phyloP scores from a whole-genome alignment of 2,113 vertebrate species.

The Phylloscopus trochiloides region DNA sequence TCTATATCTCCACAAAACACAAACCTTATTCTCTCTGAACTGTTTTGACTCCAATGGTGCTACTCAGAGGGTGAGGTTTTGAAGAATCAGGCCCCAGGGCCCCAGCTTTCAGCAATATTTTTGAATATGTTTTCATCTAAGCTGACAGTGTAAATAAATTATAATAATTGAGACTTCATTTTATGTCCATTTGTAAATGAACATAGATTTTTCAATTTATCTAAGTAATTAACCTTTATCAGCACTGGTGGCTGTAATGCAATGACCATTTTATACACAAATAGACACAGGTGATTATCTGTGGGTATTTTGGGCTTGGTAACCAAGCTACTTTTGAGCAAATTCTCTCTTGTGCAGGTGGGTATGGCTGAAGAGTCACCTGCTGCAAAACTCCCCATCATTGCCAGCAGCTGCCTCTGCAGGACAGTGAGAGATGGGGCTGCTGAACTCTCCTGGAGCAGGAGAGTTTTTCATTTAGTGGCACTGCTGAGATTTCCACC shows the following conservation, averaged over 20 bases:
- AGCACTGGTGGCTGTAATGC: slow-evolving; percentile 13
- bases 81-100: slow-evolving; percentile 26
- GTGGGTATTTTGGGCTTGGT: background rate
- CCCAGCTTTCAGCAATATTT: slow-evolving; percentile 54
- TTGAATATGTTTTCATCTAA: slow-evolving; percentile 46
- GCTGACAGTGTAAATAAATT: slow-evolving; percentile 70
- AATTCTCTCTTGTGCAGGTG: background rate
- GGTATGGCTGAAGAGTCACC: background rate
- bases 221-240: slow-evolving; percentile 70
- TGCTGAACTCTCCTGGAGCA: background rate
- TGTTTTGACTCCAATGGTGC: background rate
- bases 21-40: background rate
- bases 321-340: background rate
- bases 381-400: background rate
- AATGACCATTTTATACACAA: slow-evolving; percentile 5
- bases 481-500: background rate
- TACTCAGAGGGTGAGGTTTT: background rate
- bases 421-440: background rate
- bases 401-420: background rate
- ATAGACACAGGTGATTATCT: background rate
- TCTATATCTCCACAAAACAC: background rate
- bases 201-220: slow-evolving; percentile 73
- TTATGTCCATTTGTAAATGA: slow-evolving; percentile 81
- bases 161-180: slow-evolving; percentile 70
- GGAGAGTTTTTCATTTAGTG: background rate